phyloP scores from a whole-genome alignment of 2,888 invertebrate species.

The Diachrysia chrysitis region DNA sequence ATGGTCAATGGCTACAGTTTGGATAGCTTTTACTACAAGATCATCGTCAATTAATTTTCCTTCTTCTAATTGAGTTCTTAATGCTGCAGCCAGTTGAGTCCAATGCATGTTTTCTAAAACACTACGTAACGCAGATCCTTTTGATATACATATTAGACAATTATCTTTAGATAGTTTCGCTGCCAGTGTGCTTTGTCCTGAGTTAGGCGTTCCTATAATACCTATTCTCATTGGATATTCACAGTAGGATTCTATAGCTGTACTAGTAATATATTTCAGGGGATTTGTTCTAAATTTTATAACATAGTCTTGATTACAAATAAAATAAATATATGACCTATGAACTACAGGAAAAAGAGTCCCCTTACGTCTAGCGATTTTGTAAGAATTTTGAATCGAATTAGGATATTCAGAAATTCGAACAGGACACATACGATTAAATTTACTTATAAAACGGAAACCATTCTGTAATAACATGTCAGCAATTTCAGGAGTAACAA shows the following conservation, averaged over 20 bases:
- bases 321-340: constrained; percentile 90
- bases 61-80: constrained; percentile 73
- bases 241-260: constrained; percentile 80
- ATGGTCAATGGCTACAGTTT: constrained; percentile 85
- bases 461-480: constrained; percentile 89
- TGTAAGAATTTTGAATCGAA: constrained; percentile 85
- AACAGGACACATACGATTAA: constrained; percentile 91
- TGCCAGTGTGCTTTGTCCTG: constrained; percentile 90
- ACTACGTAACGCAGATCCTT: constrained; percentile 86
- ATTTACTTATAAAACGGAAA: constrained; percentile 90
- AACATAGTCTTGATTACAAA: constrained; percentile 83
- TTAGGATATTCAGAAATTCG: constrained; percentile 85
- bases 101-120: constrained; percentile 84
- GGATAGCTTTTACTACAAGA: constrained; percentile 86
- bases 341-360: constrained; percentile 89
- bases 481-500: constrained; percentile 86
- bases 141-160: constrained; percentile 87
- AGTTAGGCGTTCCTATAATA: constrained; percentile 90
- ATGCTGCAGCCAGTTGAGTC: constrained; percentile 83
- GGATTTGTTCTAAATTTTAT: constrained; percentile 88
- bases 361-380: constrained; percentile 75
- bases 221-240: constrained; percentile 87
- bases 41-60: constrained; percentile 83
- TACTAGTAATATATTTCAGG: constrained; percentile 84
- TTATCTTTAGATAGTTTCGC: constrained; percentile 86